phyloP scores from a whole-genome alignment of 2,113 vertebrate genomes.

The Tringa solitaria region DNA sequence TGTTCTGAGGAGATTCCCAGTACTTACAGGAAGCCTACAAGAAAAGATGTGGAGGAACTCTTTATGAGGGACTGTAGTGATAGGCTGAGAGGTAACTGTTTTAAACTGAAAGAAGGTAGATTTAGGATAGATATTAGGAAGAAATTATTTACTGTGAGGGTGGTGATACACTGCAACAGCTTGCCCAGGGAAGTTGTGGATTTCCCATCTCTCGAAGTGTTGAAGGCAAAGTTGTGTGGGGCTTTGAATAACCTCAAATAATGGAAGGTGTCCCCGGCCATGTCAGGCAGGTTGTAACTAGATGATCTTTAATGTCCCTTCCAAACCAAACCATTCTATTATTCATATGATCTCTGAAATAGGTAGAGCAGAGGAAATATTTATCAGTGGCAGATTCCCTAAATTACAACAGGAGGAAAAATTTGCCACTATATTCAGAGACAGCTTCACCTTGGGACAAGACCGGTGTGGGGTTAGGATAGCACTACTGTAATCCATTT shows the following conservation, averaged over 20 bases:
- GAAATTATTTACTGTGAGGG: too few species aligned
- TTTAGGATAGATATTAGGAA: too few species aligned
- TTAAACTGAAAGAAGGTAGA: too few species aligned
- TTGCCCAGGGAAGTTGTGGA: not conserved
- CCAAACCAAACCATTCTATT: not conserved
- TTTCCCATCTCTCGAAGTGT: not conserved
- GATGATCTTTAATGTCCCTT: not conserved
- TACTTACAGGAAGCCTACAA: too few species aligned
- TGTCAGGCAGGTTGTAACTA: not conserved
- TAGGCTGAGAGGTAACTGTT: too few species aligned
- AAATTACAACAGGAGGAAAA: not conserved
- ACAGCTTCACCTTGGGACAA: not conserved
- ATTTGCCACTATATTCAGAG: not conserved
- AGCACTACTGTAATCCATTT: not conserved
- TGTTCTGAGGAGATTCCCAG: too few species aligned
- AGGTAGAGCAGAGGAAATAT: not conserved
- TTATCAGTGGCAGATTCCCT: not conserved
- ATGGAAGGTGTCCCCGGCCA: not conserved
- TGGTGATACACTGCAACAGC: not conserved
- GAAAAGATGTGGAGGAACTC: too few species aligned
- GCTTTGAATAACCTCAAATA: not conserved
- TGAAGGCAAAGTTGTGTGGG: not conserved
- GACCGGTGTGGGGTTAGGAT: not conserved
- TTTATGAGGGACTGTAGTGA: too few species aligned
- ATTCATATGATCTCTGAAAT: not conserved